Conservation (phyloP, 2,797 vertebrate species). For the Anguilla megastoma region DNA sequence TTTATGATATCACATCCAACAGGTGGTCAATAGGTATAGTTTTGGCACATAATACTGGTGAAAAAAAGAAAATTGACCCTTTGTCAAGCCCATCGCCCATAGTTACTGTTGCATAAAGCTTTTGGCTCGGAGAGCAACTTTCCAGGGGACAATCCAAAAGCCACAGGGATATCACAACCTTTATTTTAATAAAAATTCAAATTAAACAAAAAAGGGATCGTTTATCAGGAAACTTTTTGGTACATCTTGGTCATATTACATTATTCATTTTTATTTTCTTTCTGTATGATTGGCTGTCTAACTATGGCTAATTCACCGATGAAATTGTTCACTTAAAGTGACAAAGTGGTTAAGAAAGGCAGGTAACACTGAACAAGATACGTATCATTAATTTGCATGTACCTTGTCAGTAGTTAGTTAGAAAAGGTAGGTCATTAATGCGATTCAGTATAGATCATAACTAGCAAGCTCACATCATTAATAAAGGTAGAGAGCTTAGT, state of each 20-base stretch:
- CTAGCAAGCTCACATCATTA: neutral
- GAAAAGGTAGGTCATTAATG: no score
- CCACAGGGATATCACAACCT: neutral
- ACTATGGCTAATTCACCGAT: neutral
- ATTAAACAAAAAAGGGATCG: no score
- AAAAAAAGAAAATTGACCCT: neutral
- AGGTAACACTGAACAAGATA: no score
- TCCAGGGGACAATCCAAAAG: neutral
- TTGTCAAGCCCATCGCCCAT: neutral
- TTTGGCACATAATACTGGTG: conserved; percentile 15
- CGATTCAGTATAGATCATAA: neutral
- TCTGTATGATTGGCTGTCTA: neutral
- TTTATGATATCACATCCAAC: conserved; percentile 10
- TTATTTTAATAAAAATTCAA: neutral
- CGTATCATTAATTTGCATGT: no score
- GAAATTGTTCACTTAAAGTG: no score
- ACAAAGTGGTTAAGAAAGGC: no score
- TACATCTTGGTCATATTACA: neutral
- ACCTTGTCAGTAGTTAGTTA: no score
- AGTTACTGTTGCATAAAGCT: neutral
- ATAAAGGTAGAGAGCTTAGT: neutral
- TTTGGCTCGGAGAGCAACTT: neutral
- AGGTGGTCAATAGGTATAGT: conserved; percentile 8
- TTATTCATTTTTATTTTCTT: neutral
- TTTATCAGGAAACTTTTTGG: no score